Percentiles rank a stretch among this genome's conserved stretches.
phyloP scores from a whole-genome alignment of 2,113 vertebrate species.

The Setophaga kirtlandii region DNA sequence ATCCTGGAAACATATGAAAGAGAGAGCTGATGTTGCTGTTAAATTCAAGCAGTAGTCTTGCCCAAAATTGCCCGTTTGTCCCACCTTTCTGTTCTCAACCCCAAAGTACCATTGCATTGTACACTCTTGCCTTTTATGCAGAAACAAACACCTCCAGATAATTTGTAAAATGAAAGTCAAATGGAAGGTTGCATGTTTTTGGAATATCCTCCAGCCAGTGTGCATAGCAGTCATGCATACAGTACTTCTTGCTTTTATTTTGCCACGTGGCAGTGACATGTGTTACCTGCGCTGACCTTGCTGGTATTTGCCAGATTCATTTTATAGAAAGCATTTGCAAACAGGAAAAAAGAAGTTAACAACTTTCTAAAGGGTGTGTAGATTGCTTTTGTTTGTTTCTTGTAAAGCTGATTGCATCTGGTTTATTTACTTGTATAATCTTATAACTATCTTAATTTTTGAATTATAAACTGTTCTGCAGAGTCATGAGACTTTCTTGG shows the following conservation, averaged over 20 bases:
- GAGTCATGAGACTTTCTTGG: slow-evolving; percentile 17
- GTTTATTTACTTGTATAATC: not conserved
- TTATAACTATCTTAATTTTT: not conserved
- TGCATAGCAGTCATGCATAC: not conserved
- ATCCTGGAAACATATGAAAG: not conserved
- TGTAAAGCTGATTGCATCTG: not conserved
- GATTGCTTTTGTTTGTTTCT: not conserved
- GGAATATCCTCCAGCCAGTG: not conserved
- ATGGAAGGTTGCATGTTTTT: not conserved
- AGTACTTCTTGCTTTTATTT: not conserved
- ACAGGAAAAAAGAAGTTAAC: not conserved
- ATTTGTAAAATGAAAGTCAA: not conserved
- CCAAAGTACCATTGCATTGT: not conserved
- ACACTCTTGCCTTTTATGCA: not conserved
- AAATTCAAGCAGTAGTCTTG: not conserved
- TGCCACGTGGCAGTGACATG: not conserved
- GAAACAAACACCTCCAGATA: not conserved
- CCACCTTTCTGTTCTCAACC: not conserved
- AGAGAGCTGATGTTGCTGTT: not conserved
- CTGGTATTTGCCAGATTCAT: not conserved
- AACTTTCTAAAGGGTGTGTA: not conserved
- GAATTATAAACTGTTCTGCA: not conserved
- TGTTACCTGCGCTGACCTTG: not conserved
- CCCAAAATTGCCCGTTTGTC: not conserved
- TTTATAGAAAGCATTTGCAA: not conserved